phyloP scores from a whole-genome alignment of 2,797 vertebrate species.

The Caiman crocodilus region DNA sequence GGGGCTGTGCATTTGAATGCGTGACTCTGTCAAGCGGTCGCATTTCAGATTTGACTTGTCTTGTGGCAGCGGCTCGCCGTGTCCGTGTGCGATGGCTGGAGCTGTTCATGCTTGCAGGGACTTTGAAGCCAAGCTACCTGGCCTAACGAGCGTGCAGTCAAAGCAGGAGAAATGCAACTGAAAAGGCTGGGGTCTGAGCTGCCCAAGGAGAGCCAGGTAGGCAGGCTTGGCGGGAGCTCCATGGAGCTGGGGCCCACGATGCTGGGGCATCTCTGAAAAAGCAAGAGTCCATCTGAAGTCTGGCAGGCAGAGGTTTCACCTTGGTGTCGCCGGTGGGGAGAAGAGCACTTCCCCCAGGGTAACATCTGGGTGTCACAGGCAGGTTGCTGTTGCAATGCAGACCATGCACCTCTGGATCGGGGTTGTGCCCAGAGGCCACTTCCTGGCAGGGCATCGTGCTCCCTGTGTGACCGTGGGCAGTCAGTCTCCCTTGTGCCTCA shows the following conservation, averaged over 20 bases:
- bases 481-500: background rate
- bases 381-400: background rate
- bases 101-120: fast-evolving
- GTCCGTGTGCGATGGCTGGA: fast-evolving
- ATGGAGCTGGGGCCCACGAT: background rate
- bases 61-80: background rate
- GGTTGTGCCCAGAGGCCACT: background rate
- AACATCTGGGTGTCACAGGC: background rate
- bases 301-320: background rate
- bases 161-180: fast-evolving
- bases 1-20: background rate
- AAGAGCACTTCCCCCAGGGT: background rate
- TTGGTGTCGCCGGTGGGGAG: background rate
- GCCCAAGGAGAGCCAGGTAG: fast-evolving
- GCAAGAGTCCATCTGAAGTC: background rate
- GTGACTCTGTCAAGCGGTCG: background rate
- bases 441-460: background rate
- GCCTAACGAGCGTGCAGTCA: fast-evolving
- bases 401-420: too few species aligned
- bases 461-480: fast-evolving
- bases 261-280: background rate
- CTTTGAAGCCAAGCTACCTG: background rate
- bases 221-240: background rate
- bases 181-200: background rate
- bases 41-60: background rate